Base-by-base conservation (phyloP, 2,113 vertebrate genomes). In the Mesoclemmys tuberculata region DNA sequence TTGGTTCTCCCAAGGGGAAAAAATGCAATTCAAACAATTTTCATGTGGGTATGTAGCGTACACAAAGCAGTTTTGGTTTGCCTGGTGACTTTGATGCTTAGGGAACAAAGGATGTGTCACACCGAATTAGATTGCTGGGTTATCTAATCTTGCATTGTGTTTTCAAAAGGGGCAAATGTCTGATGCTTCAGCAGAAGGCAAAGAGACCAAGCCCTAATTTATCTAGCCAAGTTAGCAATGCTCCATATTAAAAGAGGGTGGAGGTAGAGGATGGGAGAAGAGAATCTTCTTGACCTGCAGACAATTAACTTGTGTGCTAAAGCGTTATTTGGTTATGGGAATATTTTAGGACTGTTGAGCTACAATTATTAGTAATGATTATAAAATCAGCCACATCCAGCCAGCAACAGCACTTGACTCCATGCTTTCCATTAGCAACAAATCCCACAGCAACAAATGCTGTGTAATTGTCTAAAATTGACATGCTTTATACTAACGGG, bases 401-500 rank as follows among this genome's bases (percentile, higher is more conserved):
- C 48, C 16, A 27, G 22, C 5, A 29, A 38, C 61, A n/a, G 2
- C 31, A 4, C 29, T 7, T 27, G 64, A 49, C 27, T 35, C 24
- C 16, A 14, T 6, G 0, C 0, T 38, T n/a, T 49, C 31, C 1
- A 4, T 38, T 21, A 88, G 51, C 55, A 35, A n/a, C 21, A 13
- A 19, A 49, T 10, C 24, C 46, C 68, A 54, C 12, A 68, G 58
- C 38, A 61, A 64, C 58, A 80, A 49, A 38, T 0, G 75, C 44
- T 92, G 80, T 6, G 56, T 55, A 3, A 82, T 89, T 71, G 52
- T 71, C 74, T 79, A 78, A 4, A 82, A 94, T 21, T 22, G 80
- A 8, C 8, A 8, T 6, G 51, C 19, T 52, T 64, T 35, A 18
- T 10, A 4, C 2, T 46, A 85, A 54, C 6, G 0, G 0, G 87